Evolutionary conservation across 2,113 vertebrate genomes (phyloP), one percentile per base, ranked within the genome.

Genomic region (Nycticorax nycticorax): DNA sequence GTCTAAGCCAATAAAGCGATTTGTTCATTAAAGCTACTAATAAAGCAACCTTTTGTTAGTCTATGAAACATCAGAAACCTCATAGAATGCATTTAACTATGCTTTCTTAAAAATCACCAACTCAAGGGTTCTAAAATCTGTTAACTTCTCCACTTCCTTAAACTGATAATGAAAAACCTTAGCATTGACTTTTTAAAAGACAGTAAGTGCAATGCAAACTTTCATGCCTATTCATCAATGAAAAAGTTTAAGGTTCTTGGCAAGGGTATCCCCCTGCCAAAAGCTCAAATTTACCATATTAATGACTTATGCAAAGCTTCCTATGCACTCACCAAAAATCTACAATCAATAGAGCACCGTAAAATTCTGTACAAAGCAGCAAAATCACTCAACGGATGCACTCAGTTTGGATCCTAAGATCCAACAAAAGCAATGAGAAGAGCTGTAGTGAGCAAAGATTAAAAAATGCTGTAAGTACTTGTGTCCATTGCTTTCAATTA

Each of bases 41-140:
- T 98, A 98, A 98, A 98, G 98, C 97, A 98, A 98, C 97, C 98
- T 98, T 98, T 98, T 98, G 98, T 98, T 98, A 98, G 93, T 97
- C 96, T 97, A 95, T 95, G 97, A 98, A 98, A 98, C 96, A 98
- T 98, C 98, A 98, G 97, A 98, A 98, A 97, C 95, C 94, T 98
- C 96, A 87, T 18, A 97, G 96, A 96, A 97, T 93, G 88, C 92
- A 95, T 97, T 95, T 95, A 97, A 97, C 95, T 97, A 77, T 59
- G 96, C 84, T 97, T 96, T 98, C 96, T 96, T 97, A 68, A 95
- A 95, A 95, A 92, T 94, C 85, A 93, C 94, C 88, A 97, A 96
- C 89, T 96, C 96, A 41, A 75, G 98, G 97, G 57, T 95, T 96
- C 97, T 92, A 73, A 86, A 91, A 92, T 78, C 86, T 96, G 47